Percentiles rank a stretch among this genome's conserved stretches.
phyloP scores from a whole-genome alignment of 2,113 vertebrate genomes.

The Ploceus nigricollis region DNA sequence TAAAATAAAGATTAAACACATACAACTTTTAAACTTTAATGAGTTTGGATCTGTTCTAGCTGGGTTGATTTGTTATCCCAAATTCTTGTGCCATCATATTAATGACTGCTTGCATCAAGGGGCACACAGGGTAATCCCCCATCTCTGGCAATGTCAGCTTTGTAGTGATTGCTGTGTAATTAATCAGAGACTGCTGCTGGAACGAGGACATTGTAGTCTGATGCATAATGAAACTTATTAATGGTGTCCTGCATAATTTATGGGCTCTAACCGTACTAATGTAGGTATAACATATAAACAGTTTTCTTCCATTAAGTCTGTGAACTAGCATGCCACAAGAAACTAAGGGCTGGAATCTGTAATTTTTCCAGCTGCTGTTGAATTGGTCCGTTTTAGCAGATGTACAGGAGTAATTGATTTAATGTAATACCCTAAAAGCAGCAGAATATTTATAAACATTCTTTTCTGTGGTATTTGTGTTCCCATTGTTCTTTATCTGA shows the following conservation, averaged over 20 bases:
- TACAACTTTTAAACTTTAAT: slow-evolving; percentile 49
- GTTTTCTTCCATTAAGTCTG: slow-evolving; percentile 22
- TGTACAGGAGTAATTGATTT: neutral
- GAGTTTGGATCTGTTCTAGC: slow-evolving; percentile 21
- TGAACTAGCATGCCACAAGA: neutral
- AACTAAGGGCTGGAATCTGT: neutral
- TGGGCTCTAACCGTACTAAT: slow-evolving; percentile 3
- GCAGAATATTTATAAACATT: slow-evolving; percentile 13
- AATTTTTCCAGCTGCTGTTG: neutral
- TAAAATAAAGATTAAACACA: slow-evolving; percentile 40
- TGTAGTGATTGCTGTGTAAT: slow-evolving; percentile 40
- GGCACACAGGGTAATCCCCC: slow-evolving; percentile 40
- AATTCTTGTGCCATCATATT: slow-evolving; percentile 53
- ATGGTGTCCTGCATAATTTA: slow-evolving; percentile 62
- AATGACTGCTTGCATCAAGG: slow-evolving; percentile 45
- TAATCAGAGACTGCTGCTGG: slow-evolving; percentile 24
- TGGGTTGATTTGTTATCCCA: slow-evolving; percentile 54
- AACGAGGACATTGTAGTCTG: slow-evolving; percentile 37
- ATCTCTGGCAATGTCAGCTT: slow-evolving; percentile 33
- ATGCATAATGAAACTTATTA: slow-evolving; percentile 64
- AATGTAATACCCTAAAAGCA: neutral
- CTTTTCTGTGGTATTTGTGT: neutral
- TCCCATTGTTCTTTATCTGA: neutral
- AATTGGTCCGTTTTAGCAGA: neutral
- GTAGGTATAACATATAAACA: slow-evolving; percentile 39